These are phyloP conservation scores for Spheniscus humboldti DNA, from an alignment of 2,797 vertebrate species.

Conservation along the genomic window DNA sequence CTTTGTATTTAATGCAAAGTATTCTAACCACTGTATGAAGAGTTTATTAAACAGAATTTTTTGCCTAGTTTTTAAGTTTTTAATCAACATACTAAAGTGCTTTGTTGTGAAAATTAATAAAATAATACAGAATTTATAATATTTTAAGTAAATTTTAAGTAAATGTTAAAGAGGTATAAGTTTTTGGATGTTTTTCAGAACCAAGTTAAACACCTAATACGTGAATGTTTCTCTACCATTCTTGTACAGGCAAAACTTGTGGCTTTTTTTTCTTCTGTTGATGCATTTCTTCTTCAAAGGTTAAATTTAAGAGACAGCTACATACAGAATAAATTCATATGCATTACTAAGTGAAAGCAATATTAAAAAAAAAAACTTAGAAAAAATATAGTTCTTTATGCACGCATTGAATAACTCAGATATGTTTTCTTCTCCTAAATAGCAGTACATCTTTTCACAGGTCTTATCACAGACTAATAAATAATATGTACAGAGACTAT, in stretches of 20 bases:
- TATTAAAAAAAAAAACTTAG: not conserved
- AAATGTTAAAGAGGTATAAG: not conserved
- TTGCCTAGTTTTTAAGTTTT: not conserved
- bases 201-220: not conserved
- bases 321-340: not conserved
- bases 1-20: not conserved
- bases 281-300: not conserved
- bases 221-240: not conserved
- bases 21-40: not conserved
- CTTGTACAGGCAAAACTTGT: not conserved
- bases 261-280: not conserved
- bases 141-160: not conserved
- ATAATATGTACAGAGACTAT: not conserved
- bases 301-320: not conserved
- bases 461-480: not conserved
- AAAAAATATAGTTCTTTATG: not conserved
- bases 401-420: not conserved
- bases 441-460: not conserved
- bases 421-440: not conserved
- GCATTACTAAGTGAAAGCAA: not conserved
- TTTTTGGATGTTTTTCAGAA: not conserved
- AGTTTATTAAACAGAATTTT: not conserved
- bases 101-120: not conserved
- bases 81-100: not conserved
- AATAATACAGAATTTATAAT: not conserved